A percentile compares a stretch with the other conserved stretches of the same genome.
Conservation (phyloP, 2,113 vertebrate genomes). For the Tauraco erythrolophus region DNA sequence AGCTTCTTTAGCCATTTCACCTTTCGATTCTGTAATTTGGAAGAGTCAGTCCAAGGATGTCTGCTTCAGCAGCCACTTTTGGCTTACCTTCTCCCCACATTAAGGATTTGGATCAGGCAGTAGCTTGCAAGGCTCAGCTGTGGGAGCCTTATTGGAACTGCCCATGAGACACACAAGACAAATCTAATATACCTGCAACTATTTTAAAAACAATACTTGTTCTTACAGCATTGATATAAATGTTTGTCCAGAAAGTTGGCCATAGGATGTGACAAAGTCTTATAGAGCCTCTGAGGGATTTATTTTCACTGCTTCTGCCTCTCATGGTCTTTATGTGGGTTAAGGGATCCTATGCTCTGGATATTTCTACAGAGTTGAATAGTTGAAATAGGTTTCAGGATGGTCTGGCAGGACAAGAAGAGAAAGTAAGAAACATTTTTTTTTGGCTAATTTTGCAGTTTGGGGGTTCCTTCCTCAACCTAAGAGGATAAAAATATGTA, state of each 20-base stretch:
- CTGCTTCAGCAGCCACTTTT: not conserved
- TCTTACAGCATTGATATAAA: not conserved
- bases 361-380: not conserved
- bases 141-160: not conserved
- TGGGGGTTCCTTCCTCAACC: not conserved
- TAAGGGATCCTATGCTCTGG: not conserved
- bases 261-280: not conserved
- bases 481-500: not conserved
- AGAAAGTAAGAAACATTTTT: not conserved
- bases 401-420: not conserved
- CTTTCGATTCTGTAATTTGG: not conserved
- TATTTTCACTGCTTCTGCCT: not conserved
- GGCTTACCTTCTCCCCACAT: not conserved
- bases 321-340: not conserved
- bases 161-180: not conserved
- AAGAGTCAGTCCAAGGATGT: not conserved
- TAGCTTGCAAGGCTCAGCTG: not conserved
- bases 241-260: not conserved
- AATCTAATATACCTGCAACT: not conserved
- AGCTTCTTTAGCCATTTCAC: not conserved
- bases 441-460: not conserved
- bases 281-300: not conserved
- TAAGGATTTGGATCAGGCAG: not conserved
- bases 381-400: not conserved
- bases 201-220: not conserved